Evolutionary conservation across 2,888 invertebrate genomes (phyloP), one percentile per base, ranked within the genome.

Genomic region (Himalopsyche kuldschensis): DNA sequence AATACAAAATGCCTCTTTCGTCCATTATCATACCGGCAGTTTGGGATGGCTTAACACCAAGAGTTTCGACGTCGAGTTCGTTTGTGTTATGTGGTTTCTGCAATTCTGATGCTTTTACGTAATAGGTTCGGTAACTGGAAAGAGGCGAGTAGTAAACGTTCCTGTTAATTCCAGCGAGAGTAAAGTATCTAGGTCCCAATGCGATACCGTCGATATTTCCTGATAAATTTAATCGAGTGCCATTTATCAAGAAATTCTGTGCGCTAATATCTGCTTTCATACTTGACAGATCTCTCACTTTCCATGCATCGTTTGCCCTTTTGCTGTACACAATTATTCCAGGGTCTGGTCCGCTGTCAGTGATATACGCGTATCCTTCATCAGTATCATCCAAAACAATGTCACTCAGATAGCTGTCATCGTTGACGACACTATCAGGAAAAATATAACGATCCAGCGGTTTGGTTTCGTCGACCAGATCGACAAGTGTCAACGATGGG

Each of bases 1-100:
- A 95, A 89, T 95, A 96, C 11, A 96, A 90, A 5, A 93, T 89
- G 2, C 95, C 95, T 24, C 90, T 90, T 20, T 94, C 93, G 87
- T 95, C 95, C 94, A 95, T 95, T 84, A 94, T 92, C 94, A 96
- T 95, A 0, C 95, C 95, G 87, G 94, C 95, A 0, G 94, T 94
- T 88, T 95, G 94, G 0, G 95, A 95, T 0, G 91, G 89, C 88
- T 95, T 95, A 0, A 89, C 87, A 0, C 95, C 95, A 55, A 94
- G 89, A 86, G 94, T 93, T 8, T 89, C 90, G 0, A 95, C 92
- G 17, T 90, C 89, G 5, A 91, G 85, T 10, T 90, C 89, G 76
- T 89, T 89, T 0, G 87, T 87, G 10, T 89, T 89, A 81, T 87
- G 88, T 80, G 88, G 87, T 86, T 93, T 93, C 82, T 92, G 92